Conservation (phyloP, 2,797 vertebrate species). For the Todus mexicanus region DNA sequence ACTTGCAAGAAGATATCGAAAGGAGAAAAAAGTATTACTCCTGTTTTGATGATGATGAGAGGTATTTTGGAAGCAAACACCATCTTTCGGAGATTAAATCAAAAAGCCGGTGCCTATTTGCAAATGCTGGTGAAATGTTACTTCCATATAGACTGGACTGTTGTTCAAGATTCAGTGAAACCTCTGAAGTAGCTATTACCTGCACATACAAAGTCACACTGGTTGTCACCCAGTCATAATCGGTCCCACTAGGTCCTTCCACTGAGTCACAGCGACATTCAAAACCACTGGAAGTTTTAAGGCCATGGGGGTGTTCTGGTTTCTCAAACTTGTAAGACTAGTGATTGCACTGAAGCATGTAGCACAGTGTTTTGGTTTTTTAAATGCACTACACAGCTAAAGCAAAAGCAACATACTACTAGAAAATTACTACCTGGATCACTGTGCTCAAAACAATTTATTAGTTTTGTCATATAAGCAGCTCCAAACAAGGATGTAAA, state of each 20-base stretch:
- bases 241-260: not conserved
- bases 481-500: not conserved
- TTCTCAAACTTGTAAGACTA: not conserved
- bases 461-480: slow-evolving; percentile 8
- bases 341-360: not conserved
- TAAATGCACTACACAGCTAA: not conserved
- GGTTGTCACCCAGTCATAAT: not conserved
- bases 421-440: not conserved
- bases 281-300: not conserved
- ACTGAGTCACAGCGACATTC: not conserved
- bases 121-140: not conserved
- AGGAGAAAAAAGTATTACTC: not conserved
- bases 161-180: not conserved
- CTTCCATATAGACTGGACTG: not conserved
- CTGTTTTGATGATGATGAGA: not conserved
- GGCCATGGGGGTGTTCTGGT: not conserved
- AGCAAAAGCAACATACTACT: not conserved
- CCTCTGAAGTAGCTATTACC: not conserved
- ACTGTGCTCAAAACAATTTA: slow-evolving; percentile 19
- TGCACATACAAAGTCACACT: not conserved
- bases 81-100: not conserved
- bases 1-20: not conserved
- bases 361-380: not conserved
- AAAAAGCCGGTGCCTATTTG: not conserved
- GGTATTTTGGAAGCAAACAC: not conserved